These are phyloP conservation scores for Tachyglossus aculeatus DNA, from an alignment of 2,797 vertebrate species.

Conservation along the genomic window DNA sequence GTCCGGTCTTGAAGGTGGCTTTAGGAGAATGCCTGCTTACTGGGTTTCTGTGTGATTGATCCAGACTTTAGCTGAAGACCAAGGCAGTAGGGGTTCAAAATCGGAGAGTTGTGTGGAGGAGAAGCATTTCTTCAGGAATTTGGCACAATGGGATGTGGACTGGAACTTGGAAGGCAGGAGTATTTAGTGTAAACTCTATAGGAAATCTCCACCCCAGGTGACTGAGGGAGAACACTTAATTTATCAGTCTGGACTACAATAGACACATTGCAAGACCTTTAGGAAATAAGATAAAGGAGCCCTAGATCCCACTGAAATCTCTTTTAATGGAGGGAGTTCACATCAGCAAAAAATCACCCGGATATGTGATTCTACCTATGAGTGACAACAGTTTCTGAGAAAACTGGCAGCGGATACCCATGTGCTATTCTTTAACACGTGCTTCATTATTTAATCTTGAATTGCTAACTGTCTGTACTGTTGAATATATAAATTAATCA, in stretches of 20 bases:
- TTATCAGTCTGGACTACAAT: not conserved
- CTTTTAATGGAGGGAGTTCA: conserved; percentile 26
- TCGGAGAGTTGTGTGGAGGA: conserved; percentile 30
- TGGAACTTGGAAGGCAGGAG: not conserved
- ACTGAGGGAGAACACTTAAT: conserved; percentile 33
- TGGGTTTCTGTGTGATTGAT: conserved; percentile 29
- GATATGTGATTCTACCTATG: too few species aligned
- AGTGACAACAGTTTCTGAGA: too few species aligned
- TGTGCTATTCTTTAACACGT: not conserved
- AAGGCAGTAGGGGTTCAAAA: conserved; percentile 14
- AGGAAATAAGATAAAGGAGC: not conserved
- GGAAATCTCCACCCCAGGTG: conserved; percentile 21
- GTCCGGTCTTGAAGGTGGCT: conserved; percentile 31
- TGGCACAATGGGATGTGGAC: conserved; percentile 25
- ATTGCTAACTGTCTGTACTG: not conserved
- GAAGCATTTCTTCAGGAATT: conserved; percentile 35
- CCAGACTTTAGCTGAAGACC: conserved; percentile 52
- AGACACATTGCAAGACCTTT: not conserved
- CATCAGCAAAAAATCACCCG: too few species aligned
- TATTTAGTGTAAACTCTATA: conserved; percentile 5
- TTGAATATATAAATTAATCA: conserved; percentile 17
- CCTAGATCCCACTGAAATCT: too few species aligned
- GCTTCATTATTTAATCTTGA: not conserved
- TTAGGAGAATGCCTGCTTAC: conserved; percentile 8
- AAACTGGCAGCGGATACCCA: too few species aligned